Base-by-base conservation (phyloP, 2,888 invertebrate species). In the Dicranocentrus wangi region DNA sequence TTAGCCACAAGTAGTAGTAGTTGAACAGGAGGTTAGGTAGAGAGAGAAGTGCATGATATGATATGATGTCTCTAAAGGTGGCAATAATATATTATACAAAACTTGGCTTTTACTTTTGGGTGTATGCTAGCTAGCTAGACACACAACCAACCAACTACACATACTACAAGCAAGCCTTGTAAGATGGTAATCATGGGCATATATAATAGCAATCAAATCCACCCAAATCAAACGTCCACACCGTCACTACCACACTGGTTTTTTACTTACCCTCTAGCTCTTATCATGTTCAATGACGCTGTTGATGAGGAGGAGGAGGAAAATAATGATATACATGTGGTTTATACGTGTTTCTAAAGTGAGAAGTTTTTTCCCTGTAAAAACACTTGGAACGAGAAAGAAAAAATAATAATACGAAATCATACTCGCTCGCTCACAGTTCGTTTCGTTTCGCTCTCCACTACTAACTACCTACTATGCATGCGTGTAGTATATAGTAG, bases 191-290 rank as follows among this genome's bases (percentile, higher is more conserved):
- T 65, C 21, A 17, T 55, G 10, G 43, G n/a, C 10, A 51, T 25
- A 66, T 47, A 66, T 51, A 66, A 66, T 51, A 25, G 53, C 51
- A 53, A 63, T 63, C 63, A 63, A 63, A 63, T 61, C 71, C 71
- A 72, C 61, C 60, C 71, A 70, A 58, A 70, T 72, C 72, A 72
- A 60, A 72, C 71, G 51, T 71, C 42, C 55, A 60, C 58, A 60
- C 60, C 60, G 25, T n/a, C 58, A 53, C 21, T 69, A 32, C 32
- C 69, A 53, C 69, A 43, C 58, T 21, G 39, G 39, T 60, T 25
- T 43, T 60, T 60, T 71, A 58, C 42, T 42, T 60, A 71, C 60
- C 71, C 71, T 71, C 60, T 43, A 43, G 60, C n/a, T 71, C 23
- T 58, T 58, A 71, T 71, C 60, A 60, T 71, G 71, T 70, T 70